Conservation (phyloP, 2,797 vertebrate species). For the Orientallactaga sibirica region DNA sequence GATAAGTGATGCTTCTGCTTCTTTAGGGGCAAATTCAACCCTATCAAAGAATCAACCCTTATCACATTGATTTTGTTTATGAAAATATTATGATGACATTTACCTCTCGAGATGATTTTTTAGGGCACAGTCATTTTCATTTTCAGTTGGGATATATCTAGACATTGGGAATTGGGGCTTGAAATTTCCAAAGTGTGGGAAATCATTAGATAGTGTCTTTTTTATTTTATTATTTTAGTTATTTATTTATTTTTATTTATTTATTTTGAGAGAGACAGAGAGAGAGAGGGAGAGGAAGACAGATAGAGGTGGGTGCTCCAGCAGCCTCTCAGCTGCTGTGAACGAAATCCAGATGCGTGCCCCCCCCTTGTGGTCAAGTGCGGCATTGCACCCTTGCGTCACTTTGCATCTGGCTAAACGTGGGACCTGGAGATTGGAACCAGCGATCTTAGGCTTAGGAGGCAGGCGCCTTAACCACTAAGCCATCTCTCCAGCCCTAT, state of each 20-base stretch:
- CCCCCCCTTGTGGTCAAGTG: too few relatives aligned
- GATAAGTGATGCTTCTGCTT: not conserved
- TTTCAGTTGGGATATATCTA: not conserved
- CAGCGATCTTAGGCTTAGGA: too few relatives aligned
- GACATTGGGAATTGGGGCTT: slow-evolving; percentile 13
- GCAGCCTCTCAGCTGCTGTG: too few relatives aligned
- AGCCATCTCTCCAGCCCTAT: not conserved
- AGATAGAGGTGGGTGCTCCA: too few relatives aligned
- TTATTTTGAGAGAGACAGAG: too few relatives aligned
- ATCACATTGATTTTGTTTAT: slow-evolving; percentile 31
- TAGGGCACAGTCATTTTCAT: not conserved
- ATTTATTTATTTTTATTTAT: not conserved
- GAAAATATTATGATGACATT: slow-evolving; percentile 16
- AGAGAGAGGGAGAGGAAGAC: too few relatives aligned
- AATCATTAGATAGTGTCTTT: not conserved
- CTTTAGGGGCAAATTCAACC: slow-evolving; percentile 1
- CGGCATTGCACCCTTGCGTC: too few relatives aligned
- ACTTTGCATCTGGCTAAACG: too few relatives aligned
- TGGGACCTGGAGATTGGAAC: too few relatives aligned
- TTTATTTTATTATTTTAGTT: not conserved
- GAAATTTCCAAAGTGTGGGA: not conserved
- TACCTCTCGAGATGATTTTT: slow-evolving; percentile 14
- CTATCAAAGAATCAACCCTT: slow-evolving; percentile 27
- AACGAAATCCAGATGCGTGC: too few relatives aligned
- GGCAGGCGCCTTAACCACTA: too few relatives aligned